Evolutionary conservation across 2,888 invertebrate genomes (phyloP).

Genomic region (Drosophila mettleri): DNA sequence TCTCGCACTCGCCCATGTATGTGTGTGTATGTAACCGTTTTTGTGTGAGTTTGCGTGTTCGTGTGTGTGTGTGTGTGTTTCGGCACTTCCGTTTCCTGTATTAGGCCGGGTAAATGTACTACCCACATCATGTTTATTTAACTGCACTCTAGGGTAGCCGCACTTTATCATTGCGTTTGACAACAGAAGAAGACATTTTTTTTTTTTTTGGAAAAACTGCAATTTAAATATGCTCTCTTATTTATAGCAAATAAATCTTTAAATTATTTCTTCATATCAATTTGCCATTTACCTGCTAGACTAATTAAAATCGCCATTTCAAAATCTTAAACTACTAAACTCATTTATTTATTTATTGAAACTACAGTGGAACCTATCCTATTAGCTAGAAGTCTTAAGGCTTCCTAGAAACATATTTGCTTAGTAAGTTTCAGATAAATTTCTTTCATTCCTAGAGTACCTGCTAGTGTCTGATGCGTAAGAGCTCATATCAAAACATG

Average conservation of each 20-base stretch:
- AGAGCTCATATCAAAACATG: no score
- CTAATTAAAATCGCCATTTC: neutral
- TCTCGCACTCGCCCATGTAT: neutral
- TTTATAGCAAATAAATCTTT: no score
- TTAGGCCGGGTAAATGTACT: slow-evolving; percentile 61
- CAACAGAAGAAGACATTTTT: neutral
- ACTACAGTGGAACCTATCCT: no score
- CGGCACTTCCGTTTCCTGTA: slow-evolving; percentile 74
- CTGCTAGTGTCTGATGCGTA: no score
- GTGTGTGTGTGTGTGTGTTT: slow-evolving; percentile 51
- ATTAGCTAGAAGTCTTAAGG: no score
- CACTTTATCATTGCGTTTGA: slow-evolving; percentile 1
- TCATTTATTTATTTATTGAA: no score
- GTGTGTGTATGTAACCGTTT: slow-evolving; percentile 11
- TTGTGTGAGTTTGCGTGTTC: slow-evolving; percentile 7
- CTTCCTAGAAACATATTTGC: no score
- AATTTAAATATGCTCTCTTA: neutral
- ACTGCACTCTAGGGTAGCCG: neutral
- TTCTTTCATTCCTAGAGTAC: neutral
- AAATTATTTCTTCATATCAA: neutral
- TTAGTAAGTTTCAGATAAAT: no score
- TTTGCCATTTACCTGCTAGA: neutral
- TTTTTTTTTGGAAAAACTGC: neutral
- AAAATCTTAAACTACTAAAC: no score
- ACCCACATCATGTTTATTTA: slow-evolving; percentile 54